A percentile compares a stretch with the other conserved stretches of the same genome.
These are phyloP conservation scores for Stramonita haemastoma DNA, from an alignment of 2,888 invertebrate genomes.

Conservation along the genomic window DNA sequence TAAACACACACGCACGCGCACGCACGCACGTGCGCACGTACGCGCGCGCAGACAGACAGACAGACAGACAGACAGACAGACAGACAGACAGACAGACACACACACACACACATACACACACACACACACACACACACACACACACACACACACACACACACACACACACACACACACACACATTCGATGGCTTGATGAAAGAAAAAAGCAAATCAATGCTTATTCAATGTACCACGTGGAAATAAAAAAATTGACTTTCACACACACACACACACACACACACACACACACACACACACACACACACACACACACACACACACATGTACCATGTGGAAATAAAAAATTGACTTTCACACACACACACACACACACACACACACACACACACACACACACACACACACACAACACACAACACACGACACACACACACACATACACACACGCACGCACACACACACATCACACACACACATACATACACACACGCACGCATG, in stretches of 20 bases:
- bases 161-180: neutral
- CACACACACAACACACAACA: too few species aligned
- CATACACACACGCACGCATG: too few species aligned
- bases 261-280: neutral
- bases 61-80: neutral
- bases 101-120: slow-evolving; percentile 3
- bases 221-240: too few species aligned
- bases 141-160: neutral
- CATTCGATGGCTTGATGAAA: neutral
- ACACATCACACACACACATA: too few species aligned
- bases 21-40: neutral
- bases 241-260: too few species aligned
- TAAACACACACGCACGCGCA: neutral
- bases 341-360: too few species aligned
- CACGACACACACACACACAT: too few species aligned
- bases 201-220: too few species aligned
- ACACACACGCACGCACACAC: too few species aligned
- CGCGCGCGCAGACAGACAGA: neutral
- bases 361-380: slow-evolving; percentile 35
- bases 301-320: slow-evolving; percentile 7
- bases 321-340: too few species aligned
- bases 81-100: slow-evolving; percentile 1
- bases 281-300: neutral
- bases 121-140: neutral
- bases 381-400: neutral